phyloP scores from a whole-genome alignment of 2,888 invertebrate genomes.

The Amblyteles armatorius region DNA sequence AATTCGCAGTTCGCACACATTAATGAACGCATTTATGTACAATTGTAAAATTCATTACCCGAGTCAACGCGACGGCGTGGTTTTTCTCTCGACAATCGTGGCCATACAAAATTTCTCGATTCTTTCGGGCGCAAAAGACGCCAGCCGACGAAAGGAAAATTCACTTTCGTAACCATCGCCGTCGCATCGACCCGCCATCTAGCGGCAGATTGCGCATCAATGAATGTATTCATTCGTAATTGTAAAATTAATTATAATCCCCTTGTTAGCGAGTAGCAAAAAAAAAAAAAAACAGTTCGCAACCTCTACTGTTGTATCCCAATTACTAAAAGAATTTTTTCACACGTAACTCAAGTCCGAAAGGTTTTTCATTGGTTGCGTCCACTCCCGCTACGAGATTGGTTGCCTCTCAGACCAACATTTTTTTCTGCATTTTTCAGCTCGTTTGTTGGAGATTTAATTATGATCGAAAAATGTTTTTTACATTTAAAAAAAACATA shows the following conservation, averaged over 20 bases:
- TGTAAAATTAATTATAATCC: slow-evolving; percentile 28
- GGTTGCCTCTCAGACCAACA: not conserved
- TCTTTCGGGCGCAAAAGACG: not conserved
- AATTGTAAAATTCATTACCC: not conserved
- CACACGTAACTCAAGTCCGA: slow-evolving; percentile 21
- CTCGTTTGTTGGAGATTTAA: not conserved
- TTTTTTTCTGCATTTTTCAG: not conserved
- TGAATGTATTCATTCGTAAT: slow-evolving; percentile 23
- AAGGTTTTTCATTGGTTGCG: not conserved
- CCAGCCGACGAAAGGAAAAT: not conserved
- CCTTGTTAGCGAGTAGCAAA: slow-evolving; percentile 20
- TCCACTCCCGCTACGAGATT: not conserved
- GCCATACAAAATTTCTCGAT: not conserved
- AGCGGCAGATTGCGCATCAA: not conserved
- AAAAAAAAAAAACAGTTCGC: slow-evolving; percentile 6
- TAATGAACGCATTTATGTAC: not conserved
- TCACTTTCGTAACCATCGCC: not conserved
- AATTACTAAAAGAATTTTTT: slow-evolving; percentile 53
- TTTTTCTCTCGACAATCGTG: no score
- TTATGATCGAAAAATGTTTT: not conserved
- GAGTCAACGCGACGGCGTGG: no score
- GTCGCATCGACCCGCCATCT: not conserved
- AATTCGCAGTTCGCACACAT: not conserved
- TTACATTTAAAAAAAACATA: not conserved
- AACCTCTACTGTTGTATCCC: slow-evolving; percentile 43